A percentile compares a stretch with the other conserved stretches of the same genome.
Conservation (phyloP, 2,888 invertebrate genomes). For the Drosophila nr. perissopoda region DNA sequence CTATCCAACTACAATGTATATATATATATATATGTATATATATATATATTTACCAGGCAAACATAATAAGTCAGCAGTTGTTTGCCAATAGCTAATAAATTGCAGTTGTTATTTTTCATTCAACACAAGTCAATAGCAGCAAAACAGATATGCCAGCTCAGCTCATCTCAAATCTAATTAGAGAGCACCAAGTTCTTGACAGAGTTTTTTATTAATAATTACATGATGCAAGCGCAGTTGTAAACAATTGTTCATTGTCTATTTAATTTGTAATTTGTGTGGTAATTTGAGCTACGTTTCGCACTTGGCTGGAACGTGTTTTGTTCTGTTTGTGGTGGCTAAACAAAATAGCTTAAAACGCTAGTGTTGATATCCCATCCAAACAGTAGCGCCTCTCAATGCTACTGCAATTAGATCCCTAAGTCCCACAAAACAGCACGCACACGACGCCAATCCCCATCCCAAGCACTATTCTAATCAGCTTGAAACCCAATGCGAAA, state of each 20-base stretch:
- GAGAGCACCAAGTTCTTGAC: constrained; percentile 17
- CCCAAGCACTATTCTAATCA: constrained; percentile 26
- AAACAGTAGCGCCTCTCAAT: constrained; percentile 48
- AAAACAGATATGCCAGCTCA: background rate
- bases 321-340: constrained; percentile 69
- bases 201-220: constrained; percentile 58
- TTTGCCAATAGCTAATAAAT: constrained; percentile 1
- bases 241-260: constrained; percentile 68
- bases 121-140: constrained; percentile 34
- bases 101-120: constrained; percentile 30
- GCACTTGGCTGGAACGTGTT: constrained; percentile 60
- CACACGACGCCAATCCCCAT: constrained; percentile 31
- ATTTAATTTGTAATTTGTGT: constrained; percentile 44
- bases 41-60: constrained; percentile 35
- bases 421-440: background rate
- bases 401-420: constrained; percentile 44
- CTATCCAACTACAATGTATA: constrained; percentile 15
- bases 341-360: constrained; percentile 56
- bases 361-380: constrained; percentile 26
- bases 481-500: constrained; percentile 38
- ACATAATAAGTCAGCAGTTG: background rate
- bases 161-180: constrained; percentile 73
- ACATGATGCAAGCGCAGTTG: constrained; percentile 68
- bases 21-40: constrained; percentile 45
- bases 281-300: constrained; percentile 66